These are phyloP conservation scores for Himalopsyche anomala DNA, from an alignment of 2,888 invertebrate species.

Conservation along the genomic window DNA sequence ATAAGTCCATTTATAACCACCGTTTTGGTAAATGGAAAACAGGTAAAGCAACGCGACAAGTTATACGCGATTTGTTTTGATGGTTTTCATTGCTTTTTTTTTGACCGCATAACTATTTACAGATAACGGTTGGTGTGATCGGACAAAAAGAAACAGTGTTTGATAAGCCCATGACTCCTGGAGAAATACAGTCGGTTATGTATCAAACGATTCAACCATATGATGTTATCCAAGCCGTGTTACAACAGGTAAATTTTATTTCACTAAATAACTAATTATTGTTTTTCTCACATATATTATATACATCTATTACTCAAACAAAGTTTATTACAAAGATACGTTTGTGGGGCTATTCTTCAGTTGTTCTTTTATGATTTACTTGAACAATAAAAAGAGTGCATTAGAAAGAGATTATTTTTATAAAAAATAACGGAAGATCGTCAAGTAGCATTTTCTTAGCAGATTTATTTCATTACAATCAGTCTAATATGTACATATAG, in stretches of 20 bases:
- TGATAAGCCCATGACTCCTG: constrained; percentile 97
- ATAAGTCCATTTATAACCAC: constrained; percentile 99
- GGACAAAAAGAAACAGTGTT: constrained; percentile 97
- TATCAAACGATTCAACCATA: constrained; percentile 93
- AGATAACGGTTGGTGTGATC: constrained; percentile 95
- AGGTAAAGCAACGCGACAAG: constrained; percentile 76
- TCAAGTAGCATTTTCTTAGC: no score
- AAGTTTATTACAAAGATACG: no score
- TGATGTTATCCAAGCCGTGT: constrained; percentile 93
- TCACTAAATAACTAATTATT: no score
- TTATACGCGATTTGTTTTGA: not conserved
- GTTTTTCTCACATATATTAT: no score
- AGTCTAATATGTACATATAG: no score
- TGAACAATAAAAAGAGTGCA: no score
- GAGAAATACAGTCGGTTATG: constrained; percentile 94
- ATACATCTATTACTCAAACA: no score
- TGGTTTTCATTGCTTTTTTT: not conserved
- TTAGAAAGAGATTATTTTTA: no score
- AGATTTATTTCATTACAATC: no score
- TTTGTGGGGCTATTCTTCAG: no score
- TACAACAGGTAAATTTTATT: constrained; percentile 86
- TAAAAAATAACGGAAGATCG: no score
- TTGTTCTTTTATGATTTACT: no score
- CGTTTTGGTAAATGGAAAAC: constrained; percentile 97
- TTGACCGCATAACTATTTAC: constrained; percentile 62